Evolutionary conservation across 2,888 invertebrate genomes (phyloP).

Genomic region (Hymenopus coronatus): DNA sequence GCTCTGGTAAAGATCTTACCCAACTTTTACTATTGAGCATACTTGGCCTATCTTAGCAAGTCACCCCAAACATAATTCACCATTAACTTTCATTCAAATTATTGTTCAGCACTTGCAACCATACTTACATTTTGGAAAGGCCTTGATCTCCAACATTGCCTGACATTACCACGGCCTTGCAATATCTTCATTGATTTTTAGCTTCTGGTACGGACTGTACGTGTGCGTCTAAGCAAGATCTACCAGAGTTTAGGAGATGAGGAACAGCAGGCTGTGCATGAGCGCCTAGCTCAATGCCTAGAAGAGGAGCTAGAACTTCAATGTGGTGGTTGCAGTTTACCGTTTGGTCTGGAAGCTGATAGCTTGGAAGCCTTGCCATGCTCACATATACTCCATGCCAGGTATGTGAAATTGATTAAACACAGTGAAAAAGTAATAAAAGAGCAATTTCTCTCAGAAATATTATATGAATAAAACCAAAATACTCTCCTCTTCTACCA

Average conservation of each 20-base stretch:
- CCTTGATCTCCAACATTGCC: not conserved
- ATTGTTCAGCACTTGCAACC: no score
- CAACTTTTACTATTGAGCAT: no score
- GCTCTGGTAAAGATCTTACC: no score
- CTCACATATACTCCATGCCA: slow-evolving; percentile 81
- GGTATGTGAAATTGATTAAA: slow-evolving; percentile 50
- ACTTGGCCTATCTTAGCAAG: no score
- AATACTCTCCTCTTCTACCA: no score
- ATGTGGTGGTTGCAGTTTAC: slow-evolving; percentile 74
- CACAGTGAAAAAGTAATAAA: no score
- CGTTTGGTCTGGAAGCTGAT: slow-evolving; percentile 69
- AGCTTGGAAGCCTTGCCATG: slow-evolving; percentile 80
- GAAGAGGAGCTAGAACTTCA: slow-evolving; percentile 70
- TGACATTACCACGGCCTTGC: not conserved
- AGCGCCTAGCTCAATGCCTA: slow-evolving; percentile 63
- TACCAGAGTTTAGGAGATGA: slow-evolving; percentile 80
- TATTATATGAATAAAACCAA: no score
- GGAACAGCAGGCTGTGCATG: slow-evolving; percentile 72
- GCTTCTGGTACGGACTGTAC: slow-evolving; percentile 76
- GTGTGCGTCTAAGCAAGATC: slow-evolving; percentile 74
- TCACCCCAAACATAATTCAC: no score
- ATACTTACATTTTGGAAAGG: not conserved
- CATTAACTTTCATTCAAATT: no score
- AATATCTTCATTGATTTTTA: slow-evolving; percentile 42
- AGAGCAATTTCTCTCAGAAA: no score